Evolutionary conservation across 1,140 invertebrate genomes (phyloP).

Genomic region (Papilio glaucus): DNA sequence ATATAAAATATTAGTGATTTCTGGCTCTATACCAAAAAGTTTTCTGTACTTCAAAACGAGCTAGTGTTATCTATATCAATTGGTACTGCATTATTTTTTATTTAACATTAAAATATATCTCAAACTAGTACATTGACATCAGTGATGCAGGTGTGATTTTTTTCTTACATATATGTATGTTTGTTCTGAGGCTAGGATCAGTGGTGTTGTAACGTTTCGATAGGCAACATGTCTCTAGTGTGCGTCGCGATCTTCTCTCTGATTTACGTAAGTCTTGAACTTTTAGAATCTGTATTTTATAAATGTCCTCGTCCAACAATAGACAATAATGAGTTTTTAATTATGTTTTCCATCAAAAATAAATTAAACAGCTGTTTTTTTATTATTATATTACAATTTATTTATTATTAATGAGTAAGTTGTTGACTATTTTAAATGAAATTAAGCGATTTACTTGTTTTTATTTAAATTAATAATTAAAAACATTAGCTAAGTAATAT

Average conservation of each 20-base stretch:
- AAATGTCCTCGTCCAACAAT: constrained; percentile 23
- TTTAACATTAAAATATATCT: neutral
- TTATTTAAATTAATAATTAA: too few species aligned
- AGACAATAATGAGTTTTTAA: neutral
- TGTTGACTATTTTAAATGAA: neutral
- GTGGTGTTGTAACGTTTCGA: constrained; percentile 22
- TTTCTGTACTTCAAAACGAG: too few species aligned
- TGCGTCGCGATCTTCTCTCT: neutral
- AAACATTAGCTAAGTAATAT: too few species aligned
- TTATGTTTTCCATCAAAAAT: neutral
- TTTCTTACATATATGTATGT: constrained; percentile 20
- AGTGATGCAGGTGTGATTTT: constrained; percentile 15
- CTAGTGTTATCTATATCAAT: too few species aligned
- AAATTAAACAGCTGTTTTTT: neutral
- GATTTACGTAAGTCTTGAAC: constrained; percentile 25
- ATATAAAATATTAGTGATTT: too few species aligned
- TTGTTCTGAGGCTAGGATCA: constrained; percentile 3
- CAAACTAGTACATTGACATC: constrained; percentile 31
- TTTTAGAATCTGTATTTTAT: constrained; percentile 12
- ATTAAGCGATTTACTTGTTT: neutral
- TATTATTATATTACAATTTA: neutral
- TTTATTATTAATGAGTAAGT: neutral
- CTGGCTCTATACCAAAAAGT: too few species aligned
- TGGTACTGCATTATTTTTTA: neutral
- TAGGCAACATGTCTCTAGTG: constrained; percentile 28